A percentile compares a stretch with the other conserved stretches of the same genome.
Evolutionary conservation across 2,113 vertebrate species (phyloP).

Genomic region (Camelus bactrianus): DNA sequence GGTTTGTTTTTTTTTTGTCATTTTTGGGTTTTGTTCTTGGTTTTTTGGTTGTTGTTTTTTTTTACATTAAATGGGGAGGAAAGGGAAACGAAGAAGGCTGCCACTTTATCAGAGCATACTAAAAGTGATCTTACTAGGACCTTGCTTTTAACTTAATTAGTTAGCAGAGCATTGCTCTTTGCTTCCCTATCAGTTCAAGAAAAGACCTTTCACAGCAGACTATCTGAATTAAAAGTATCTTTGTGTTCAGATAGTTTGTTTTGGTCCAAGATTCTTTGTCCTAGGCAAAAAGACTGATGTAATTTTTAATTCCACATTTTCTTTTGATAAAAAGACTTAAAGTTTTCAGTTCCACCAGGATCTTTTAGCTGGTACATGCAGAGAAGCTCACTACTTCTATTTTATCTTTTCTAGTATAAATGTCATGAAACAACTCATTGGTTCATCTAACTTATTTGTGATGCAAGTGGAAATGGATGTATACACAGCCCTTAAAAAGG

Average conservation of each 20-base stretch:
- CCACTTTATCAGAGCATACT: neutral
- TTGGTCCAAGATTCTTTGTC: conserved; percentile 44
- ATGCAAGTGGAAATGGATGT: conserved; percentile 99
- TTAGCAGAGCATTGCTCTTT: neutral
- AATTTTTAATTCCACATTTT: conserved; percentile 49
- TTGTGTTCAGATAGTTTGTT: neutral
- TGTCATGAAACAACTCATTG: conserved; percentile 96
- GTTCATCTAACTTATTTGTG: conserved; percentile 97
- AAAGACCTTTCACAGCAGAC: neutral
- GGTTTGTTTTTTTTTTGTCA: neutral
- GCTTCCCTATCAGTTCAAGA: neutral
- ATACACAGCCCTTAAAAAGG: conserved; percentile 98
- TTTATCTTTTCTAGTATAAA: conserved; percentile 88
- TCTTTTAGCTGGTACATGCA: neutral
- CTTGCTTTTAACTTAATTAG: conserved; percentile 17
- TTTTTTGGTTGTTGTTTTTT: neutral
- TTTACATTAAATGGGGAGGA: neutral
- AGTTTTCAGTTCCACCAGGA: neutral
- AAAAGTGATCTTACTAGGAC: neutral
- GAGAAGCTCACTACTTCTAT: conserved; percentile 6
- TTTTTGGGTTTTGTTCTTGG: no score
- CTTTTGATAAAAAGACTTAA: conserved; percentile 16
- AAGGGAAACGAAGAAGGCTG: neutral
- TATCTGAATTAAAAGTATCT: conserved; percentile 18
- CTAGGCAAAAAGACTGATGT: neutral